A percentile compares a stretch with the other conserved stretches of the same genome.
Evolutionary conservation across 53 echinoderm and acorn worm species (phyloP).

Genomic region (Holothuria scabra): DNA sequence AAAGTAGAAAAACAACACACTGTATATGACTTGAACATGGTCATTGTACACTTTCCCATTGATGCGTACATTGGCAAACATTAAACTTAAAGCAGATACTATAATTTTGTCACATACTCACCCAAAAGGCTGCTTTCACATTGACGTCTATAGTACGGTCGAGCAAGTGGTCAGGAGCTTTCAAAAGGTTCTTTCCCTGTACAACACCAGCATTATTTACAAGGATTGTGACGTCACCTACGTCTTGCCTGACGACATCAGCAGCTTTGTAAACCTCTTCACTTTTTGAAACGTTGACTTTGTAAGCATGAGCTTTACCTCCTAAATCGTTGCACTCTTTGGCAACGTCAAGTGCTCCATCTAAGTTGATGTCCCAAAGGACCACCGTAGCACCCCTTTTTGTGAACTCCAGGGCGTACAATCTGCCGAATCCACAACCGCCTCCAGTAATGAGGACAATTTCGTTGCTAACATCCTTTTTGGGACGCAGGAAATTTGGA

Average conservation of each 20-base stretch:
- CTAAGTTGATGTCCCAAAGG: slow-evolving; percentile 74
- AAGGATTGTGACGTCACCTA: slow-evolving; percentile 82
- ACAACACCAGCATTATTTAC: slow-evolving; percentile 85
- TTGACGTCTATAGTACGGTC: slow-evolving; percentile 84
- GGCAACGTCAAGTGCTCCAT: slow-evolving; percentile 63
- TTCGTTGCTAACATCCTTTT: slow-evolving; percentile 81
- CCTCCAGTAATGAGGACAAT: slow-evolving; percentile 85
- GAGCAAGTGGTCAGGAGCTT: slow-evolving; percentile 73
- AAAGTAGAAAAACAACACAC: too few relatives aligned
- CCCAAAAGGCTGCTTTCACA: slow-evolving; percentile 83
- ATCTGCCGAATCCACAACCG: slow-evolving; percentile 72
- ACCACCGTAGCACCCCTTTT: slow-evolving; percentile 71
- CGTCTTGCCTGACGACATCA: slow-evolving; percentile 63
- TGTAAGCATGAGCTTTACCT: slow-evolving; percentile 72
- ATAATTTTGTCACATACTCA: slow-evolving; percentile 12
- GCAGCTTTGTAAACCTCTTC: slow-evolving; percentile 75
- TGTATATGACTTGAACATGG: too few relatives aligned
- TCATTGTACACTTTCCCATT: too few relatives aligned
- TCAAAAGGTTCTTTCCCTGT: slow-evolving; percentile 66
- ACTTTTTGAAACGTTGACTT: slow-evolving; percentile 73
- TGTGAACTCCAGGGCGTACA: slow-evolving; percentile 68
- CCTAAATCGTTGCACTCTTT: slow-evolving; percentile 62
- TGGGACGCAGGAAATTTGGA: slow-evolving; percentile 42
- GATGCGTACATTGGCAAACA: too few relatives aligned
- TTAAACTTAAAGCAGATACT: too few relatives aligned